Percentiles rank a stretch among this genome's conserved stretches.
phyloP scores from a whole-genome alignment of 2,888 invertebrate genomes.

The Resseliella maxima region DNA sequence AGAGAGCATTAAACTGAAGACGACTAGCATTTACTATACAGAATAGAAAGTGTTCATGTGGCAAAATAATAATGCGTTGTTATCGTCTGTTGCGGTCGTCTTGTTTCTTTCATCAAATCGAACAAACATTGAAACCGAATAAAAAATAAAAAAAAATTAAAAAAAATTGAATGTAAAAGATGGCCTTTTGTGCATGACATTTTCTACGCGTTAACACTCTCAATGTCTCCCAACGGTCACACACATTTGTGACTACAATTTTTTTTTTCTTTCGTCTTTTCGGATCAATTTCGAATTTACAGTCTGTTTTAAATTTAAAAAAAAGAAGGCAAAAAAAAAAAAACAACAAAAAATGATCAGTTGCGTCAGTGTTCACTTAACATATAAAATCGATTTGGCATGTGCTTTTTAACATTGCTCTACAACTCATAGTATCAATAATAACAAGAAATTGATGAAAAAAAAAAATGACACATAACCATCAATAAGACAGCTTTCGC shows the following conservation, averaged over 20 bases:
- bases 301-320: background rate
- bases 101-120: too few relatives aligned
- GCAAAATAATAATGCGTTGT: background rate
- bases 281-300: too few relatives aligned
- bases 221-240: background rate
- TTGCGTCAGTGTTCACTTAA: background rate
- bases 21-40: background rate
- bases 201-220: background rate
- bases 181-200: slow-evolving; percentile 7
- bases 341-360: background rate
- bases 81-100: background rate
- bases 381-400: slow-evolving; percentile 4
- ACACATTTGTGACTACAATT: too few relatives aligned
- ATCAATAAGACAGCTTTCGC: too few relatives aligned
- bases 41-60: slow-evolving; percentile 17
- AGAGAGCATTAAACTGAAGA: slow-evolving; percentile 23
- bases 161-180: background rate
- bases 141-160: background rate
- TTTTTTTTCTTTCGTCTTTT: too few relatives aligned
- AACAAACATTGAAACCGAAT: background rate
- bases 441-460: too few relatives aligned
- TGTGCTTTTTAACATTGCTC: background rate
- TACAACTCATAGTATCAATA: background rate
- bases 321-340: too few relatives aligned
- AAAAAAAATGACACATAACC: too few relatives aligned